phyloP scores from a whole-genome alignment of 2,888 invertebrate genomes.

The Nineta flava region DNA sequence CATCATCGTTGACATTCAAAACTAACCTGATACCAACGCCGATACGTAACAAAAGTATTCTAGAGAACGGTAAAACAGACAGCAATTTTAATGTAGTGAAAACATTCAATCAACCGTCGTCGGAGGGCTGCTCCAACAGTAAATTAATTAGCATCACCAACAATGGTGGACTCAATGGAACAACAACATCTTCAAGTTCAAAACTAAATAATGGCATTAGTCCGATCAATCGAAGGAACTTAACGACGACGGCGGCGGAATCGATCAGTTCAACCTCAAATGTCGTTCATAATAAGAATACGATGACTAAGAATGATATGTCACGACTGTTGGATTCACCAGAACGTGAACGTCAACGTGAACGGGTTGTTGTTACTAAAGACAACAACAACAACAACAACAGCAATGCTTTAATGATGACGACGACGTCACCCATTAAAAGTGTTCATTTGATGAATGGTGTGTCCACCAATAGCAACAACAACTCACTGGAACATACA shows the following conservation, averaged over 20 bases:
- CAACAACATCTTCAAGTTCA: too few species aligned
- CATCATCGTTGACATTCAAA: not conserved
- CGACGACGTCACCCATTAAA: too few species aligned
- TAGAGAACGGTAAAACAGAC: not conserved
- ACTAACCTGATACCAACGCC: not conserved
- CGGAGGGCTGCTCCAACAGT: constrained; percentile 5
- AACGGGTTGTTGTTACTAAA: too few species aligned
- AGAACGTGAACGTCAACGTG: too few species aligned
- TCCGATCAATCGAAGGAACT: not conserved
- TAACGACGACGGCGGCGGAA: not conserved
- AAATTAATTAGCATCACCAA: constrained; percentile 10
- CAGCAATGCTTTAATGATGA: too few species aligned
- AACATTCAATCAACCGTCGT: not conserved
- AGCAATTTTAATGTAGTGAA: not conserved
- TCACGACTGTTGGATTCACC: constrained; percentile 1
- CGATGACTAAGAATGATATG: not conserved
- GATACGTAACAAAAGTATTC: not conserved
- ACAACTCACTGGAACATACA: too few species aligned
- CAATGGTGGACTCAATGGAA: not conserved
- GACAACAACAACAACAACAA: too few species aligned
- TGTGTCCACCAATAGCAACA: too few species aligned
- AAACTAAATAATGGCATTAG: not conserved
- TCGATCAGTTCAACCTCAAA: not conserved
- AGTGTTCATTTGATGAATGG: too few species aligned
- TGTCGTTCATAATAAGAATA: not conserved